These are phyloP conservation scores for Phalloptychus januarius DNA, from an alignment of 2,797 vertebrate genomes.

Conservation along the genomic window DNA sequence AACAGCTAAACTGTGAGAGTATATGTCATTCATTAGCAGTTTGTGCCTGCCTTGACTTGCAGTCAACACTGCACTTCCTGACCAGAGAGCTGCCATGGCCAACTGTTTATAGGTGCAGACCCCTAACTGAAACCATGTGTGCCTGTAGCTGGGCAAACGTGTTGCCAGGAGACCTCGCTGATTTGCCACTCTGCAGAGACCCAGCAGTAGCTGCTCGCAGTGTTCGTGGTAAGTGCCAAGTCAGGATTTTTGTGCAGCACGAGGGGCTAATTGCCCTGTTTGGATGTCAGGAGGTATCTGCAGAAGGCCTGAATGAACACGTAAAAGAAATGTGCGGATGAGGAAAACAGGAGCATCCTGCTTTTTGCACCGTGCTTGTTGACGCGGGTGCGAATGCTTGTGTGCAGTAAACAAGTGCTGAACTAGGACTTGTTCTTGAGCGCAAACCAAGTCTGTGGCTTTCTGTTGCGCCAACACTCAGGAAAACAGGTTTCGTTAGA, in stretches of 20 bases:
- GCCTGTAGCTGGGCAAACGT: constrained; percentile 69
- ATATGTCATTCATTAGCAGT: constrained; percentile 74
- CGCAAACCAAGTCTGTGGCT: constrained; percentile 34
- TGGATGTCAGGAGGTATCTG: constrained; percentile 26
- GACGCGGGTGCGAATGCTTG: constrained; percentile 20
- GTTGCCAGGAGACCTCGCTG: constrained; percentile 58
- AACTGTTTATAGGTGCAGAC: constrained; percentile 81
- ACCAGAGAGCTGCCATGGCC: constrained; percentile 73
- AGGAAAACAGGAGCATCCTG: neutral
- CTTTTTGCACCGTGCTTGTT: constrained; percentile 17
- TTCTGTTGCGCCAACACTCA: constrained; percentile 35
- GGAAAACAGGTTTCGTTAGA: constrained; percentile 62
- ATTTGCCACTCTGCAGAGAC: constrained; percentile 61
- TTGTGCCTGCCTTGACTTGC: constrained; percentile 75
- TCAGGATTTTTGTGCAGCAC: constrained; percentile 29
- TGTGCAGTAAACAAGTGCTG: constrained; percentile 28
- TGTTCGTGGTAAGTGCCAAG: constrained; percentile 38
- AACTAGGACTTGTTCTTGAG: constrained; percentile 15
- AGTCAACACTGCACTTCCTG: constrained; percentile 76
- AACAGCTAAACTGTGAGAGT: constrained; percentile 34
- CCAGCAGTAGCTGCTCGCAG: constrained; percentile 7
- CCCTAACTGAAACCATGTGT: constrained; percentile 81
- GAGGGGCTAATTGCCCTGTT: constrained; percentile 39
- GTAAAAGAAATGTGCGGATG: neutral
- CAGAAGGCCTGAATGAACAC: constrained; percentile 17